A percentile compares a stretch with the other conserved stretches of the same genome.
These are phyloP conservation scores for Sebastes iracundus DNA, from an alignment of 2,797 vertebrate genomes.

Conservation along the genomic window DNA sequence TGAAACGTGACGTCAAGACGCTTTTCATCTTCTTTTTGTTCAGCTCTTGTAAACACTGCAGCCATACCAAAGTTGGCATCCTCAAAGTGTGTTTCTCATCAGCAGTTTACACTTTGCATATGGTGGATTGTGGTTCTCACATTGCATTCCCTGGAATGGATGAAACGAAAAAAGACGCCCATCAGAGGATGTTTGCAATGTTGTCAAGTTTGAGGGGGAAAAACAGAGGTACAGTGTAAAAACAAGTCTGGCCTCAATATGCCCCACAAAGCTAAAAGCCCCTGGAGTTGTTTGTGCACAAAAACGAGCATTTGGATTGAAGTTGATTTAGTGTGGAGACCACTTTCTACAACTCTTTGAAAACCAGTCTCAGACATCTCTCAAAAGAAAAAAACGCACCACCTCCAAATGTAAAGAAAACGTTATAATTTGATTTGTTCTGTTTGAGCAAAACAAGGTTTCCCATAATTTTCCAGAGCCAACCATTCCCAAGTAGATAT, in stretches of 20 bases:
- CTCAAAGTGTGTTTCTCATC: slow-evolving; percentile 59
- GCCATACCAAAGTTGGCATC: slow-evolving; percentile 17
- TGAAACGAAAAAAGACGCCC: slow-evolving; percentile 42
- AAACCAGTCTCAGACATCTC: slow-evolving; percentile 17
- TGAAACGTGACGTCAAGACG: slow-evolving; percentile 33
- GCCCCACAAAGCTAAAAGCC: slow-evolving; percentile 26
- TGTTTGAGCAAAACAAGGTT: slow-evolving; percentile 12
- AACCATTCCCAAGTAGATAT: not conserved
- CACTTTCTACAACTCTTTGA: slow-evolving; percentile 52
- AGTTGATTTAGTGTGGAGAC: slow-evolving; percentile 32
- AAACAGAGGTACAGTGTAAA: slow-evolving; percentile 25
- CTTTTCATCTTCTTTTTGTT: slow-evolving; percentile 56
- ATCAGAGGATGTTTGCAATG: slow-evolving; percentile 61
- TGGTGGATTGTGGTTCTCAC: slow-evolving; percentile 45
- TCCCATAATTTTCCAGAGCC: not conserved
- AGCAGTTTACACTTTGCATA: slow-evolving; percentile 54
- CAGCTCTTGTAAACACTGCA: slow-evolving; percentile 51
- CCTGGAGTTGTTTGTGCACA: slow-evolving; percentile 56
- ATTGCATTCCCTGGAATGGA: slow-evolving; percentile 29
- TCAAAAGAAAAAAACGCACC: slow-evolving; percentile 17
- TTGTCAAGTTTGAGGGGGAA: slow-evolving; percentile 18
- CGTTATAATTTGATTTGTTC: not conserved
- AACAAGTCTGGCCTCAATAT: slow-evolving; percentile 59
- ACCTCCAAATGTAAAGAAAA: slow-evolving; percentile 33
- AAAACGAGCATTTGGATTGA: slow-evolving; percentile 35